These are phyloP conservation scores for Drosophila kepulauana DNA, from an alignment of 1,140 invertebrate species.

Conservation along the genomic window DNA sequence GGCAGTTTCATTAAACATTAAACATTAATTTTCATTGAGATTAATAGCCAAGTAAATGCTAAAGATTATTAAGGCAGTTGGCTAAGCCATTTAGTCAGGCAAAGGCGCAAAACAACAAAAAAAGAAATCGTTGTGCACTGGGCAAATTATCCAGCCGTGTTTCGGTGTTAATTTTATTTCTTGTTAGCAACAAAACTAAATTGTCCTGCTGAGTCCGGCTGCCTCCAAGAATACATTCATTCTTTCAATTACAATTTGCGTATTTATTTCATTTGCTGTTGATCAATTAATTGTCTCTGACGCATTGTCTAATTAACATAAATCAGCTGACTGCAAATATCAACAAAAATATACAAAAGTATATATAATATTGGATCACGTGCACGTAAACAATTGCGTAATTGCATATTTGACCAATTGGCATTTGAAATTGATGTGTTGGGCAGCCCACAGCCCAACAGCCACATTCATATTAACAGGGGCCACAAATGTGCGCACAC, in stretches of 20 bases:
- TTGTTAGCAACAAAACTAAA: constrained; percentile 31
- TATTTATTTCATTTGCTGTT: constrained; percentile 34
- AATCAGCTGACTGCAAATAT: constrained; percentile 50
- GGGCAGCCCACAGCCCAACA: constrained; percentile 6
- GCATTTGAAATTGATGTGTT: constrained; percentile 69
- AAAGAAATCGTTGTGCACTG: constrained; percentile 10
- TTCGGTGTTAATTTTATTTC: constrained; percentile 56
- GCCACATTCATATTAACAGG: constrained; percentile 29
- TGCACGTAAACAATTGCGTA: constrained; percentile 62
- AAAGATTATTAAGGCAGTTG: constrained; percentile 72
- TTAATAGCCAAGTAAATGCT: constrained; percentile 80
- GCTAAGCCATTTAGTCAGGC: constrained; percentile 46
- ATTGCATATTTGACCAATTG: constrained; percentile 72
- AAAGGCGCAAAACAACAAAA: too few relatives aligned
- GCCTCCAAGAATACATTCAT: constrained; percentile 8
- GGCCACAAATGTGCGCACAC: constrained; percentile 28
- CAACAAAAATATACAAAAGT: constrained; percentile 33
- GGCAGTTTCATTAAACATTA: constrained; percentile 62
- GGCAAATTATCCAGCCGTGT: constrained; percentile 49
- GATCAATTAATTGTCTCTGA: constrained; percentile 55
- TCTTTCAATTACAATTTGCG: constrained; percentile 35
- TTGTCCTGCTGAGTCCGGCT: constrained; percentile 29
- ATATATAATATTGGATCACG: constrained; percentile 6
- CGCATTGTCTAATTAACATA: constrained; percentile 61
- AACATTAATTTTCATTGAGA: constrained; percentile 82